Percentiles rank a stretch among this genome's conserved stretches.
Evolutionary conservation across 2,797 vertebrate genomes (phyloP).

Genomic region (Microtus agrestis): DNA sequence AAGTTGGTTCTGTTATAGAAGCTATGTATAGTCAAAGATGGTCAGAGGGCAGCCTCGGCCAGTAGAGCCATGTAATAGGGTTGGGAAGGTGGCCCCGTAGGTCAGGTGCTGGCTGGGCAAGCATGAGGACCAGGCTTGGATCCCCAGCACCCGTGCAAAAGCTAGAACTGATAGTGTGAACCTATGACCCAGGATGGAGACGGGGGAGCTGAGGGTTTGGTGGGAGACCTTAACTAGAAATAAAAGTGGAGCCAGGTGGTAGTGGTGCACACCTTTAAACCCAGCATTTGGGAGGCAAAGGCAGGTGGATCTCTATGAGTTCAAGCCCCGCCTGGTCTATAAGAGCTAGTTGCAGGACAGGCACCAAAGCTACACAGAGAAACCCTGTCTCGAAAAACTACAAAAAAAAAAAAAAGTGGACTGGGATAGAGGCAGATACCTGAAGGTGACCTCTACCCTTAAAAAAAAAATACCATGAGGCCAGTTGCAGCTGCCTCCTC

Average conservation of each 20-base stretch:
- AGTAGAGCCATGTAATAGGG: neutral
- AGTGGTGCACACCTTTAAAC: too few species aligned
- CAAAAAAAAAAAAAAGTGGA: too few species aligned
- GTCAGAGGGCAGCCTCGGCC: neutral
- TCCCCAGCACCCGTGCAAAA: neutral
- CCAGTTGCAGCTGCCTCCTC: neutral
- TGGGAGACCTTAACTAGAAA: neutral
- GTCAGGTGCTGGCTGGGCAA: neutral
- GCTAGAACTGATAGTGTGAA: too few species aligned
- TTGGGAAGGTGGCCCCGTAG: neutral
- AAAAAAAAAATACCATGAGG: neutral
- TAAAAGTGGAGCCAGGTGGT: neutral
- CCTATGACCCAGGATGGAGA: neutral
- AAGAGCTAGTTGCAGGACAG: too few species aligned
- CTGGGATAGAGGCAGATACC: neutral
- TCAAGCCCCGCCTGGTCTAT: too few species aligned
- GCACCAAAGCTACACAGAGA: too few species aligned
- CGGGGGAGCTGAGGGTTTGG: neutral
- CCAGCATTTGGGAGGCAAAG: too few species aligned
- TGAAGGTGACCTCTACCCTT: neutral
- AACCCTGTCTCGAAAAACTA: too few species aligned
- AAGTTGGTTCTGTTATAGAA: constrained; percentile 15
- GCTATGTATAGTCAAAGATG: neutral
- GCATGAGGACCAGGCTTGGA: neutral
- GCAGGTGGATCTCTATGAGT: too few species aligned